These are phyloP conservation scores for Rhodeus uyekii DNA, from an alignment of 2,797 vertebrate species.

Conservation along the genomic window DNA sequence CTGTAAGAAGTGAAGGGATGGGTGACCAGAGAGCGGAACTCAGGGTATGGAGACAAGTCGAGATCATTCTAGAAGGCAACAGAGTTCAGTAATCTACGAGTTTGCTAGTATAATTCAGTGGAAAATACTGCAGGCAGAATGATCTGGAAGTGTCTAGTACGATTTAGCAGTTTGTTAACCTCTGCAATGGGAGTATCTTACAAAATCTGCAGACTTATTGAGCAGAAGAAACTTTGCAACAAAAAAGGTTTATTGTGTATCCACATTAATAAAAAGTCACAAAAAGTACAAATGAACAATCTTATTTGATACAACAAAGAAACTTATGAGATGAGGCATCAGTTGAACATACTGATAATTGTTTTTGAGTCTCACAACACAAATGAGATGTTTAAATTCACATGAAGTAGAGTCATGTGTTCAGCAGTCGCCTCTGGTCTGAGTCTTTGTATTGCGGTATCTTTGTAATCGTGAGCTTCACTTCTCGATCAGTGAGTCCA, in stretches of 20 bases:
- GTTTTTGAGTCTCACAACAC: neutral
- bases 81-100: neutral
- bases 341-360: neutral
- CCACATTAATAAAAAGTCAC: no score
- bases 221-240: neutral
- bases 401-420: neutral
- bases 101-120: constrained; percentile 1
- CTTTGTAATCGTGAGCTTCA: constrained; percentile 66
- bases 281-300: neutral
- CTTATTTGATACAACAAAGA: neutral
- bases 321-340: neutral
- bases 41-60: constrained; percentile 42
- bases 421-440: constrained; percentile 34
- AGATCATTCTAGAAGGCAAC: constrained; percentile 66
- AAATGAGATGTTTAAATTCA: neutral
- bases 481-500: constrained; percentile 83
- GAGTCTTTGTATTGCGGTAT: constrained; percentile 69
- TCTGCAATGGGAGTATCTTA: neutral
- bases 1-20: constrained; percentile 52
- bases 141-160: neutral
- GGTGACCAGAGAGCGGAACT: constrained; percentile 55
- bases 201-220: neutral
- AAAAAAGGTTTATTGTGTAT: neutral
- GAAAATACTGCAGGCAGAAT: neutral
- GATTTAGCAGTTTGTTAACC: constrained; percentile 7